A percentile compares a stretch with the other conserved stretches of the same genome.
phyloP scores from a whole-genome alignment of 2,888 invertebrate genomes.

The Anthoptus insignis region DNA sequence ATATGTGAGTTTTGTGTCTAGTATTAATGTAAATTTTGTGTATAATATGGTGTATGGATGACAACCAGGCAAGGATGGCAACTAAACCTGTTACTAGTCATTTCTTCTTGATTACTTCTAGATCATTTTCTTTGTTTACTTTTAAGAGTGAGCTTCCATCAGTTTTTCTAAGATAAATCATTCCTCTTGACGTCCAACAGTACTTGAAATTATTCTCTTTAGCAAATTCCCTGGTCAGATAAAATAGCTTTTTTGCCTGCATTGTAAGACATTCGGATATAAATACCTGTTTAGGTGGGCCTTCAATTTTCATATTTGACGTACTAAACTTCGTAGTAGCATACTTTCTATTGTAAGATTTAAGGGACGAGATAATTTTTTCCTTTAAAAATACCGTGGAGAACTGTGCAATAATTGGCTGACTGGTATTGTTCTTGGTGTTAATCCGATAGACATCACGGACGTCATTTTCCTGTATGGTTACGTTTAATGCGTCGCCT shows the following conservation, averaged over 20 bases:
- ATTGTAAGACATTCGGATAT: conserved; percentile 28
- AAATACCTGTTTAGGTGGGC: not conserved
- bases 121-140: not conserved
- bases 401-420: not conserved
- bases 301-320: conserved; percentile 8
- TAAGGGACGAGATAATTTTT: conserved; percentile 17
- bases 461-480: not conserved
- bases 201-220: conserved; percentile 4
- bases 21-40: too few relatives aligned
- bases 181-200: conserved; percentile 18
- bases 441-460: not conserved
- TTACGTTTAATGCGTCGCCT: not conserved
- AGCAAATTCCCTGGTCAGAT: conserved; percentile 21
- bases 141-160: not conserved
- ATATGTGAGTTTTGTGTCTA: too few relatives aligned
- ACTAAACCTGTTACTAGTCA: not conserved
- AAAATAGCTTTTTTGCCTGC: conserved; percentile 17
- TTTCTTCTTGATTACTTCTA: not conserved
- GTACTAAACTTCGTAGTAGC: conserved; percentile 19
- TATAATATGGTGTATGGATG: too few relatives aligned
- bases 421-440: not conserved
- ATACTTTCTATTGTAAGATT: conserved; percentile 26
- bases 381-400: conserved; percentile 6
- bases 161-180: conserved; percentile 14
- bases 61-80: not conserved